phyloP scores from a whole-genome alignment of 2,113 vertebrate genomes.

The Phalacrocorax brasilianus region DNA sequence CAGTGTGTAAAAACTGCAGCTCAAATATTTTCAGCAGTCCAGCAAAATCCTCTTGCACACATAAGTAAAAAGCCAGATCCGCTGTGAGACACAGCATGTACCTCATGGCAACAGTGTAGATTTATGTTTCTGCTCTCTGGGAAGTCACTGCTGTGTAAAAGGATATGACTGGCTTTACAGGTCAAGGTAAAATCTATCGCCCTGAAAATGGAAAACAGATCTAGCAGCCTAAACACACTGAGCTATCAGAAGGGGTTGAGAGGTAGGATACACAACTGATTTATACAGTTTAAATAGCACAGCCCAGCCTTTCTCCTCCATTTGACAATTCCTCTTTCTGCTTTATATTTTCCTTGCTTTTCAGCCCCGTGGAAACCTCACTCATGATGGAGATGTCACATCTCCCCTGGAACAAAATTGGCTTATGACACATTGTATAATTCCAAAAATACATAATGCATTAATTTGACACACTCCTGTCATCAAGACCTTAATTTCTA shows the following conservation, averaged over 20 bases:
- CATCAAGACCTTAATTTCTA: slow-evolving; percentile 26
- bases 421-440: slow-evolving; percentile 38
- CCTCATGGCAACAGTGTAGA: background rate
- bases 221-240: background rate
- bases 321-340: slow-evolving; percentile 16
- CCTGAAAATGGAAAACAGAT: background rate
- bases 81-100: background rate
- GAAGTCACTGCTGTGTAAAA: background rate
- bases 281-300: background rate
- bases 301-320: background rate
- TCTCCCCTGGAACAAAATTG: slow-evolving; percentile 32
- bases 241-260: background rate
- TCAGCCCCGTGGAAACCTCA: slow-evolving; percentile 19
- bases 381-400: slow-evolving; percentile 10
- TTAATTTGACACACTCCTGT: slow-evolving; percentile 36
- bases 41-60: background rate
- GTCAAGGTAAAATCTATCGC: background rate
- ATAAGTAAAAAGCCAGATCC: background rate
- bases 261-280: background rate
- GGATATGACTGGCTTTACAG: background rate
- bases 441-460: slow-evolving; percentile 30
- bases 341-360: slow-evolving; percentile 29
- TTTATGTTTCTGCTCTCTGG: background rate
- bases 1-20: background rate
- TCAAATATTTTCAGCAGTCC: background rate